These are phyloP conservation scores for Dryadula phaetusa DNA, from an alignment of 2,888 invertebrate genomes.

Conservation along the genomic window DNA sequence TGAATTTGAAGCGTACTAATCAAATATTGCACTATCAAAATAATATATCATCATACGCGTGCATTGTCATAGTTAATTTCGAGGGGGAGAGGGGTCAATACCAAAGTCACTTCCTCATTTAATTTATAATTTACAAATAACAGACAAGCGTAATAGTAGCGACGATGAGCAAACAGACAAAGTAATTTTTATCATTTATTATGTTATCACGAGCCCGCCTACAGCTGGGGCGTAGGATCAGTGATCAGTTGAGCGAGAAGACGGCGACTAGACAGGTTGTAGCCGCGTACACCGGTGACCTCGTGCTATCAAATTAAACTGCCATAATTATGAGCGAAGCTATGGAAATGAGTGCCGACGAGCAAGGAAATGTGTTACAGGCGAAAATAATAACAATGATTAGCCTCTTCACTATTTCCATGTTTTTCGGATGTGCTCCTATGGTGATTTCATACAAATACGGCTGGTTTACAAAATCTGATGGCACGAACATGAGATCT, in stretches of 20 bases:
- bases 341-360: slow-evolving; percentile 49
- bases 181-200: slow-evolving; percentile 75
- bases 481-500: slow-evolving; percentile 71
- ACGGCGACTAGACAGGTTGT: slow-evolving; percentile 44
- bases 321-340: slow-evolving; percentile 52
- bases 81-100: not conserved
- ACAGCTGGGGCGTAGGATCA: slow-evolving; percentile 62
- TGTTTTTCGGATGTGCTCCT: slow-evolving; percentile 90
- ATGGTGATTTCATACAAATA: slow-evolving; percentile 87
- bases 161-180: slow-evolving; percentile 57
- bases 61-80: not conserved
- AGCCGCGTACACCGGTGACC: slow-evolving; percentile 43
- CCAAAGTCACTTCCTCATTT: not conserved
- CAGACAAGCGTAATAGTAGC: slow-evolving; percentile 48
- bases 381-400: slow-evolving; percentile 93
- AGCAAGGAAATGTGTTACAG: slow-evolving; percentile 76
- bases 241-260: slow-evolving; percentile 59
- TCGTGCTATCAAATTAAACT: slow-evolving; percentile 52
- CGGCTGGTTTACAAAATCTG: slow-evolving; percentile 83
- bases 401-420: slow-evolving; percentile 90
- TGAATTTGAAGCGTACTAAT: not conserved
- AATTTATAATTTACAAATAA: slow-evolving; percentile 14
- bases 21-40: not conserved
- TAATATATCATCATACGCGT: not conserved
- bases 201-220: slow-evolving; percentile 73